Evolutionary conservation across 2,113 vertebrate species (phyloP).

Genomic region (Tychaedon coryphoeus): DNA sequence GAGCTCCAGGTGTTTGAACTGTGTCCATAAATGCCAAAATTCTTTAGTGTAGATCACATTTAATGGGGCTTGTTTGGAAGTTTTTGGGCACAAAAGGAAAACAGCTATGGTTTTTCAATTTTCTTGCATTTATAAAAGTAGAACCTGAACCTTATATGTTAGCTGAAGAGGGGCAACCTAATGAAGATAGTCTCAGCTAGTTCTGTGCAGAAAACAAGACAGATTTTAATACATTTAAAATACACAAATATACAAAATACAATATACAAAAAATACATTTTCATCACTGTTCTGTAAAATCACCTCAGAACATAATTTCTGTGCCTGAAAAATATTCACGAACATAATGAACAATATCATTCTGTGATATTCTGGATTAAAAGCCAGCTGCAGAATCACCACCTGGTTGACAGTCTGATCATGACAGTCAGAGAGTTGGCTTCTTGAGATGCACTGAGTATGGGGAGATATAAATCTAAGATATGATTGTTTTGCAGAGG

Average conservation of each 20-base stretch:
- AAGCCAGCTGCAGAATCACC: neutral
- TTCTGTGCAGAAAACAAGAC: neutral
- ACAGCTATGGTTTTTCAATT: neutral
- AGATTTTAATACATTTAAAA: neutral
- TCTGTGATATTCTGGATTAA: neutral
- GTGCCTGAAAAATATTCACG: neutral
- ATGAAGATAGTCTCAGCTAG: neutral
- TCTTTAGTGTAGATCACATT: neutral
- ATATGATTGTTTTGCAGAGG: neutral
- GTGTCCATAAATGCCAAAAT: neutral
- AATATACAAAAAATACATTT: neutral
- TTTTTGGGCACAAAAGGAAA: neutral
- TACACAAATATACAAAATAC: too few relatives aligned
- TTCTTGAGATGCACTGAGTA: neutral
- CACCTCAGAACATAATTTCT: neutral
- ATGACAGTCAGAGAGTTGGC: neutral
- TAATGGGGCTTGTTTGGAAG: neutral
- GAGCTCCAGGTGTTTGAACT: conserved; percentile 16
- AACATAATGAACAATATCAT: neutral
- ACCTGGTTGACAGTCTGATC: neutral
- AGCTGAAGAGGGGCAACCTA: neutral
- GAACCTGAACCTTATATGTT: neutral
- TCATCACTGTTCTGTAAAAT: neutral
- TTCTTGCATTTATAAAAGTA: neutral
- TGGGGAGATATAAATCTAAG: neutral